Evolutionary conservation across 1,140 invertebrate genomes (phyloP), one percentile per base, ranked within the genome.

Genomic region (Rhynchophorus ferrugineus): DNA sequence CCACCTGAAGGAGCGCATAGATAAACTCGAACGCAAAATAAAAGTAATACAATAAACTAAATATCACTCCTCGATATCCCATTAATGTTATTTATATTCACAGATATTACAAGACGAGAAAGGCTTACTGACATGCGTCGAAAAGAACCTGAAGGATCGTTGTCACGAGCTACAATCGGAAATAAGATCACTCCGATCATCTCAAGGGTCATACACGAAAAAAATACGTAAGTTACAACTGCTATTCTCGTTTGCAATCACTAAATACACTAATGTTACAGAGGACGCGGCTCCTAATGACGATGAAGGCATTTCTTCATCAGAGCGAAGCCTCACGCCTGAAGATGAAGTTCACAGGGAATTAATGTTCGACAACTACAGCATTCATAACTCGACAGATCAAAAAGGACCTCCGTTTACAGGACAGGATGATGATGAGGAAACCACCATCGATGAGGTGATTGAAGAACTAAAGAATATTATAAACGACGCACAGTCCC

Each of bases 361-460:
- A 56, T 73, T 78, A 6, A 73, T 81, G 1, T 82, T 79, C 56
- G 78, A 82, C 68, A 72, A 79, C 11, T 80, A 78, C 58, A 78
- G 73, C 33, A 71, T 77, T 2, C 76, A 77, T 59, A 75, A 72
- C 37, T 36, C n/a, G 33, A 3, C 1, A 20, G 20, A 22, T 21
- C 14, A 36, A 46, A 42, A 24, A 43, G 67, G 71, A 55, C 58
- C 69, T 17, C 41, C 20, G 41, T 33, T 46, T 53, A 16, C 56
- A 11, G 36, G 19, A 19, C 69, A 71, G 3, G 78, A 81, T 44
- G 82, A 85, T 39, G 84, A 87, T 59, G 84, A 85, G 41, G 85
- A 89, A 71, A 87, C 84, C 0, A 89, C 87, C 11, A 89, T 91
- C 42, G 88, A 90, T 57, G 87, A 90, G 71, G 87, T 90, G 0